phyloP scores from a whole-genome alignment of 2,113 vertebrate genomes.

The Alectura lathami region DNA sequence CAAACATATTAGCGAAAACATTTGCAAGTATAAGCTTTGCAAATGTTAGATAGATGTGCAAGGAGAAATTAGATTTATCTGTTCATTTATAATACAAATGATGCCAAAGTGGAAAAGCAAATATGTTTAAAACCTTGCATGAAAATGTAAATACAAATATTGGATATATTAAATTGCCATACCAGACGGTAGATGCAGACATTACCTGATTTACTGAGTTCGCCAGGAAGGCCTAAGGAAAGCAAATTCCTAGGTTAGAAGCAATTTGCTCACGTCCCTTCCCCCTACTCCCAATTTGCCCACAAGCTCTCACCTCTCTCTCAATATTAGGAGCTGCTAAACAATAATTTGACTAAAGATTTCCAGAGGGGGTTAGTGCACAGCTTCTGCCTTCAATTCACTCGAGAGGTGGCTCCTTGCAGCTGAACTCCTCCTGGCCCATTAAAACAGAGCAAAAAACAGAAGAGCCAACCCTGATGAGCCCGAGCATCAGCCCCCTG shows the following conservation, averaged over 20 bases:
- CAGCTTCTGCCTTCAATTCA: not conserved
- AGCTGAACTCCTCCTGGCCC: not conserved
- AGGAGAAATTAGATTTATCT: not conserved
- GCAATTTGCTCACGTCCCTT: not conserved
- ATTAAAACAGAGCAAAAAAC: not conserved
- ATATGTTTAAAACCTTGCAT: not conserved
- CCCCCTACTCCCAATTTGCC: not conserved
- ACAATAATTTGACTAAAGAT: not conserved
- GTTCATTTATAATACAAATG: not conserved
- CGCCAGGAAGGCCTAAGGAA: not conserved
- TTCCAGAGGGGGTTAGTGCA: not conserved
- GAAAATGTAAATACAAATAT: not conserved
- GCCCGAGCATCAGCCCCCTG: too few species aligned
- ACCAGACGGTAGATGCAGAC: not conserved
- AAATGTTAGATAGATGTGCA: not conserved
- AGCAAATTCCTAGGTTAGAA: not conserved
- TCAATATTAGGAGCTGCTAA: not conserved
- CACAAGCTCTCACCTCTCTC: not conserved
- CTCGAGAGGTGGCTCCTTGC: not conserved
- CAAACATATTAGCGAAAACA: conserved; percentile 30
- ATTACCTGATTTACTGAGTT: not conserved
- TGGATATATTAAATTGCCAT: not conserved
- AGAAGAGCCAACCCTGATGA: not conserved
- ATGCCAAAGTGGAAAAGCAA: conserved; percentile 17
- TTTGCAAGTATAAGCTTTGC: conserved; percentile 47